phyloP scores from a whole-genome alignment of 2,797 vertebrate species.

The Myripristis murdjan region DNA sequence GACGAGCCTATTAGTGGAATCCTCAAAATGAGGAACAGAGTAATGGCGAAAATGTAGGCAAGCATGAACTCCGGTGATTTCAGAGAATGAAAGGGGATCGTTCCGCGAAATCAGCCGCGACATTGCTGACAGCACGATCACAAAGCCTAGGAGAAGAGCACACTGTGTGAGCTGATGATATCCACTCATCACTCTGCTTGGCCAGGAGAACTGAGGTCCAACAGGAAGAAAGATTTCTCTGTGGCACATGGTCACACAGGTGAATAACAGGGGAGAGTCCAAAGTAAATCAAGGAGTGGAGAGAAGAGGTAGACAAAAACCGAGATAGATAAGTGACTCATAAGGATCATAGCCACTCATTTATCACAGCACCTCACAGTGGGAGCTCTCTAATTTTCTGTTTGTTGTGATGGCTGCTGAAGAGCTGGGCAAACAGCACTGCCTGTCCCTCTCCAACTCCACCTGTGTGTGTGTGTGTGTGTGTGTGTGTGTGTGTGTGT shows the following conservation, averaged over 20 bases:
- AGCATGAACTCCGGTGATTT: background rate
- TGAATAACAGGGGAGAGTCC: background rate
- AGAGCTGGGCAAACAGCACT: background rate
- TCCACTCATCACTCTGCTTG: background rate
- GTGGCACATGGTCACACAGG: background rate
- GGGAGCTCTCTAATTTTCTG: too few species aligned
- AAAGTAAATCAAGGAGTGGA: background rate
- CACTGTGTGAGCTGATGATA: background rate
- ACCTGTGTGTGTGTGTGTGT: background rate
- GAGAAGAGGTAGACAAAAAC: background rate
- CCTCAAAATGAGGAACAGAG: constrained; percentile 21
- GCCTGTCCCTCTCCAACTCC: too few species aligned
- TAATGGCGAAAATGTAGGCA: background rate
- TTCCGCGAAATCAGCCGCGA: background rate
- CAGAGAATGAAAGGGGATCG: background rate
- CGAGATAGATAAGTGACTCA: background rate
- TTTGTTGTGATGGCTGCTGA: too few species aligned
- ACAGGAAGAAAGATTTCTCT: background rate
- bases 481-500: background rate
- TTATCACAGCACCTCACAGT: too few species aligned
- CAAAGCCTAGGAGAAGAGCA: background rate
- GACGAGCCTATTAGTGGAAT: constrained; percentile 31
- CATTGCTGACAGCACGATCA: constrained; percentile 2
- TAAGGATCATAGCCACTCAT: too few species aligned
- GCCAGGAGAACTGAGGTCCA: background rate